Evolutionary conservation across 2,113 vertebrate genomes (phyloP).

Genomic region (Microtus pennsylvanicus): DNA sequence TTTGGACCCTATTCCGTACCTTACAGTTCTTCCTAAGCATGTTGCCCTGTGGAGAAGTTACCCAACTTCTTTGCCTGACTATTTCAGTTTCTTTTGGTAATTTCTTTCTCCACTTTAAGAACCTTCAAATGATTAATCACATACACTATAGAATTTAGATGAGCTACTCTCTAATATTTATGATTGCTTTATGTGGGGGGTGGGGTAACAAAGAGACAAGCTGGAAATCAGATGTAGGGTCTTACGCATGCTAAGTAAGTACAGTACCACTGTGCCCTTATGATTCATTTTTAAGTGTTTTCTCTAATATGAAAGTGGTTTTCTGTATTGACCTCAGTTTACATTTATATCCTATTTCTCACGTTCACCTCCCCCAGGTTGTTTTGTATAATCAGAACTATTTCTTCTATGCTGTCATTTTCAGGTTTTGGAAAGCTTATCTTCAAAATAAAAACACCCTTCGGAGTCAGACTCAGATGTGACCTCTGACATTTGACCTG

Average conservation of each 20-base stretch:
- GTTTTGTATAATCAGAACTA: slow-evolving; percentile 17
- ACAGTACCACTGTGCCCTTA: too few species aligned
- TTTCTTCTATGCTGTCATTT: neutral
- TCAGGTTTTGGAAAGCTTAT: neutral
- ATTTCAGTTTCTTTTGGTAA: neutral
- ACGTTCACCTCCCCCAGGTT: neutral
- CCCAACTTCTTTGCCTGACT: neutral
- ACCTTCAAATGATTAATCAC: neutral
- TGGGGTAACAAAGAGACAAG: neutral
- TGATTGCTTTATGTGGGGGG: neutral
- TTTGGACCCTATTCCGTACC: neutral
- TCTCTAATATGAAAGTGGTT: neutral
- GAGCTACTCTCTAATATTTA: slow-evolving; percentile 1
- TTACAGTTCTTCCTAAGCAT: neutral
- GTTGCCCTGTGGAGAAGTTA: neutral
- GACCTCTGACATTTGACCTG: neutral
- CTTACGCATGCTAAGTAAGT: neutral
- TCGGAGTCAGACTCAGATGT: slow-evolving; percentile 40
- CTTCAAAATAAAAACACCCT: slow-evolving; percentile 25
- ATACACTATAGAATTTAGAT: neutral
- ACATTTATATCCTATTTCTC: slow-evolving; percentile 9
- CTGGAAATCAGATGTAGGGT: neutral
- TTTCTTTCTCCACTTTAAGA: slow-evolving; percentile 26
- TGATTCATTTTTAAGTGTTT: neutral
- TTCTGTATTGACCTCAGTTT: slow-evolving; percentile 47